Evolutionary conservation across 2,113 vertebrate species (phyloP).

Genomic region (Ailuropoda melanoleuca): DNA sequence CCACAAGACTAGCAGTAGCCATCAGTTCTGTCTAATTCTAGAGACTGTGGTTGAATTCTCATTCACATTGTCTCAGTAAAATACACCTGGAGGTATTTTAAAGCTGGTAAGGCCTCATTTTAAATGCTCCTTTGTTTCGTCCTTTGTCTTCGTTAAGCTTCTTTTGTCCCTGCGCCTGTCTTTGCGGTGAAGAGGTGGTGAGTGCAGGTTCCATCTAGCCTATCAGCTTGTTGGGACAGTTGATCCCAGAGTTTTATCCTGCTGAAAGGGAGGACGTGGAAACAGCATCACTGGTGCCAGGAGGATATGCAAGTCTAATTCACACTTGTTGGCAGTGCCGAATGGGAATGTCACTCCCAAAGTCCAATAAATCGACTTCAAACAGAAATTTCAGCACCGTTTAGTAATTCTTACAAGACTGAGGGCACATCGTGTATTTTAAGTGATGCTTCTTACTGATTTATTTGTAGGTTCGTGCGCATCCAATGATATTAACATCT

Average conservation of each 20-base stretch:
- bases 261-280: not conserved
- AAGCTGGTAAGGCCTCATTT: not conserved
- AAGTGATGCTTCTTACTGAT: not conserved
- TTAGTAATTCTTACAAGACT: slow-evolving; percentile 40
- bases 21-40: not conserved
- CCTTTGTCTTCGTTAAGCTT: not conserved
- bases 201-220: not conserved
- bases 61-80: not conserved
- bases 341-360: not conserved
- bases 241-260: not conserved
- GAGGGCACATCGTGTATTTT: not conserved
- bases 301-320: not conserved
- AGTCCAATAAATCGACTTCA: not conserved
- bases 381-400: not conserved
- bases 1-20: not conserved
- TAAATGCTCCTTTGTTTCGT: not conserved
- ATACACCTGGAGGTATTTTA: not conserved
- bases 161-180: not conserved
- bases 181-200: not conserved
- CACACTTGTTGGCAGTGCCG: not conserved
- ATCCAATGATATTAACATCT: slow-evolving; percentile 41
- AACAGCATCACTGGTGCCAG: not conserved
- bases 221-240: not conserved
- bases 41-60: not conserved
- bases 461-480: slow-evolving; percentile 34